Conservation (phyloP, 2,888 invertebrate genomes). For the Nemapogon koenigi region DNA sequence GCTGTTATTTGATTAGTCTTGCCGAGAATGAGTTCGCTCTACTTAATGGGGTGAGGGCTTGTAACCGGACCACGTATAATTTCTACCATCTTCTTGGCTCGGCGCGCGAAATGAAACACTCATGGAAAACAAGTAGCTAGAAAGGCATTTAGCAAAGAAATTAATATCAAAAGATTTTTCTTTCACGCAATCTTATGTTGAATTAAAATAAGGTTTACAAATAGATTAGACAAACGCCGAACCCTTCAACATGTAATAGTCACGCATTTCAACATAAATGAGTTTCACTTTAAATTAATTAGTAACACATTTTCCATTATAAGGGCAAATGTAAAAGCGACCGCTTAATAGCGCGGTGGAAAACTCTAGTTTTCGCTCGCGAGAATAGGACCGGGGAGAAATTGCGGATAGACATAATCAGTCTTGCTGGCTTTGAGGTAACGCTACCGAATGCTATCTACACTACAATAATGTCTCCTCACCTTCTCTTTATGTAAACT, state of each 20-base stretch:
- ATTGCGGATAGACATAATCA: slow-evolving; percentile 65
- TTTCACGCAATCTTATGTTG: too few relatives aligned
- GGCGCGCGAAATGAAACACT: slow-evolving; percentile 1
- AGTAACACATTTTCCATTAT: slow-evolving; percentile 65
- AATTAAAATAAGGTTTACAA: too few relatives aligned
- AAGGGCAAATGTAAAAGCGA: slow-evolving; percentile 65
- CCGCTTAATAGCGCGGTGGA: slow-evolving; percentile 65
- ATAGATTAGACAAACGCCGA: slow-evolving; percentile 21
- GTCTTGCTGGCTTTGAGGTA: slow-evolving; percentile 64
- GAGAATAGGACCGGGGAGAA: slow-evolving; percentile 61
- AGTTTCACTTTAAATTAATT: slow-evolving; percentile 64
- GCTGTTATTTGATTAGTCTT: slow-evolving; percentile 67
- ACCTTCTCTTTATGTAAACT: too few relatives aligned
- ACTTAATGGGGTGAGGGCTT: slow-evolving; percentile 62
- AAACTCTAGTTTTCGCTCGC: slow-evolving; percentile 65
- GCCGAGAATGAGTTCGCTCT: slow-evolving; percentile 64
- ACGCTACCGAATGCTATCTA: background rate
- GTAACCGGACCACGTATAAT: slow-evolving; percentile 60
- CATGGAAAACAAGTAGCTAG: background rate
- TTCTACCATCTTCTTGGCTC: slow-evolving; percentile 28
- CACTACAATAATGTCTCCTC: slow-evolving; percentile 6
- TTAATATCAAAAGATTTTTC: too few relatives aligned
- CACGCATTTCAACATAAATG: slow-evolving; percentile 63
- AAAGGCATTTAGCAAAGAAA: background rate
- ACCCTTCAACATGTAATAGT: slow-evolving; percentile 60